A percentile compares a stretch with the other conserved stretches of the same genome.
These are phyloP conservation scores for Halcyon malimbica DNA, from an alignment of 2,113 vertebrate genomes.

Conservation along the genomic window DNA sequence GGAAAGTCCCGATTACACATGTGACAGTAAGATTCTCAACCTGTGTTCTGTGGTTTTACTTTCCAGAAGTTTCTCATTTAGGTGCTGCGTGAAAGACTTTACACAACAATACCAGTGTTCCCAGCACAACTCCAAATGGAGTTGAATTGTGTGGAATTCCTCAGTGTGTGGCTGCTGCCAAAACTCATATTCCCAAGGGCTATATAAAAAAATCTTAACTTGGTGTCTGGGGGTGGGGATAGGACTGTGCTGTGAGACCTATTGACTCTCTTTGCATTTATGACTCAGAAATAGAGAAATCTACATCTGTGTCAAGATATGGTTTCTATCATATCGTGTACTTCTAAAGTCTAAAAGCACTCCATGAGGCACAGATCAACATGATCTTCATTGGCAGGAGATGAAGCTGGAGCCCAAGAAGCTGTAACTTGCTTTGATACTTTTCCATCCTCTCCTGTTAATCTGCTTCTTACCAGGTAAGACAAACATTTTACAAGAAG, in stretches of 20 bases:
- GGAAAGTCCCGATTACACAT: background rate
- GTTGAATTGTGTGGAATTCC: background rate
- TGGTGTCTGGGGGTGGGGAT: background rate
- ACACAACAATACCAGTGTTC: background rate
- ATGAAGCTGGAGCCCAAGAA: background rate
- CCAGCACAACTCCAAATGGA: background rate
- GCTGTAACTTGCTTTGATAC: background rate
- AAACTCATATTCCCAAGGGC: background rate
- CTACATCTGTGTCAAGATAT: background rate
- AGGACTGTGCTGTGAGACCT: background rate
- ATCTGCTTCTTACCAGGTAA: background rate
- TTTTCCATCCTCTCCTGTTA: background rate
- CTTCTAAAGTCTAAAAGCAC: background rate
- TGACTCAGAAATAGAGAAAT: background rate
- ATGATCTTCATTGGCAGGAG: background rate
- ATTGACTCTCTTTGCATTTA: background rate
- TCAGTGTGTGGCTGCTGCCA: background rate
- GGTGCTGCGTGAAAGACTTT: background rate
- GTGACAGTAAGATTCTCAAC: background rate
- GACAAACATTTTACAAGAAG: background rate
- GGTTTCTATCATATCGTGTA: background rate
- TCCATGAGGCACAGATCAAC: background rate
- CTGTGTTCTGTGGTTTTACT: background rate
- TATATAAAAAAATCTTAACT: background rate
- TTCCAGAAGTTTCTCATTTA: background rate